Evolutionary conservation across 2,888 invertebrate species (phyloP).

Genomic region (Campoletis raptor): DNA sequence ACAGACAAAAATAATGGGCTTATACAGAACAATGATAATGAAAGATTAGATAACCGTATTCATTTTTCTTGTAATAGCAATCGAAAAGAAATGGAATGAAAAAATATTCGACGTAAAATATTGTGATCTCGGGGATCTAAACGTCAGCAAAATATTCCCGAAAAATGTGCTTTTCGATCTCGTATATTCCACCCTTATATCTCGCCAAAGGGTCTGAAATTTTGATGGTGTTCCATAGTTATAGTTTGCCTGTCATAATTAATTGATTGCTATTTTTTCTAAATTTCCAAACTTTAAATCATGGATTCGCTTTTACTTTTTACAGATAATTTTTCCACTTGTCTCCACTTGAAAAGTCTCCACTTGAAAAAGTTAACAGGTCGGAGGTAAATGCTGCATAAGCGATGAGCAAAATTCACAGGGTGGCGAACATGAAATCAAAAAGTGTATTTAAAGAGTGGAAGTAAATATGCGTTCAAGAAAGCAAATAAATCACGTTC

Average conservation of each 20-base stretch:
- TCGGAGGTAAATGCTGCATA: background rate
- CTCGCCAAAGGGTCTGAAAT: too few relatives aligned
- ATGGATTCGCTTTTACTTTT: too few relatives aligned
- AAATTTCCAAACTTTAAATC: too few relatives aligned
- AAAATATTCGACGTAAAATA: background rate
- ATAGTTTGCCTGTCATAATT: too few relatives aligned
- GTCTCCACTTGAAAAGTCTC: background rate
- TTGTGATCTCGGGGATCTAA: background rate
- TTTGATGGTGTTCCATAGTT: too few relatives aligned
- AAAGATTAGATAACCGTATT: background rate
- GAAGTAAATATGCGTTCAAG: background rate
- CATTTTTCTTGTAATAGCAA: background rate
- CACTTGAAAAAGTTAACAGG: background rate
- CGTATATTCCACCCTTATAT: too few relatives aligned
- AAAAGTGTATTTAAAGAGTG: background rate
- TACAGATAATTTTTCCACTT: background rate
- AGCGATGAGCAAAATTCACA: background rate
- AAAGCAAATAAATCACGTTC: background rate
- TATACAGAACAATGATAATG: background rate
- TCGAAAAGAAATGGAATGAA: background rate
- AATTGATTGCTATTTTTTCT: too few relatives aligned
- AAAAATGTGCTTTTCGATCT: background rate
- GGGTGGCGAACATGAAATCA: background rate
- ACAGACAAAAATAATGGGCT: background rate
- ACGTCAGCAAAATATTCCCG: background rate